These are phyloP conservation scores for Lemur catta DNA, from an alignment of 2,797 vertebrate species.

Conservation along the genomic window DNA sequence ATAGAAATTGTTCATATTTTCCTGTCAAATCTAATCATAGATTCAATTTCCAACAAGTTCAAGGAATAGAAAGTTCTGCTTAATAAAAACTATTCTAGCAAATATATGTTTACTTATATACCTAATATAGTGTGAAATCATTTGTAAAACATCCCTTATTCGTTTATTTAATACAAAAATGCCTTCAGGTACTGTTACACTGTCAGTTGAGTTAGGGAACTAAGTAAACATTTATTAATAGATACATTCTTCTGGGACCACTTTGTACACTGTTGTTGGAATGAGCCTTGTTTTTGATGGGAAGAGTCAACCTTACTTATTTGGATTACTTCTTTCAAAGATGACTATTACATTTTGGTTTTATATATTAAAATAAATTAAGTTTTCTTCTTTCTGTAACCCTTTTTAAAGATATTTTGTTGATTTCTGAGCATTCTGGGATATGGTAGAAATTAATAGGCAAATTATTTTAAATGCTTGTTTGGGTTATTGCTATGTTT, in stretches of 20 bases:
- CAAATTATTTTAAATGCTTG: not conserved
- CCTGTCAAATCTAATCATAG: conserved; percentile 7
- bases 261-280: not conserved
- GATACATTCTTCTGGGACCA: not conserved
- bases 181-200: not conserved
- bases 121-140: not conserved
- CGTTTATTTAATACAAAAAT: not conserved
- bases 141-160: not conserved
- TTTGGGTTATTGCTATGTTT: not conserved
- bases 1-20: not conserved
- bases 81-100: not conserved
- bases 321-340: not conserved
- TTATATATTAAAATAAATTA: not conserved
- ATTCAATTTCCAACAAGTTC: conserved; percentile 1
- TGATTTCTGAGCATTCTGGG: not conserved
- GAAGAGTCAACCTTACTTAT: not conserved
- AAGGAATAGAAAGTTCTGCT: not conserved
- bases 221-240: not conserved
- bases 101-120: not conserved
- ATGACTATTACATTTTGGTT: not conserved
- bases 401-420: not conserved
- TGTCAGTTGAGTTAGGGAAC: not conserved
- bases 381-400: not conserved
- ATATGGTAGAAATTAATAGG: not conserved
- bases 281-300: not conserved